Evolutionary conservation across 2,113 vertebrate species (phyloP).

Genomic region (Silurus glanis): DNA sequence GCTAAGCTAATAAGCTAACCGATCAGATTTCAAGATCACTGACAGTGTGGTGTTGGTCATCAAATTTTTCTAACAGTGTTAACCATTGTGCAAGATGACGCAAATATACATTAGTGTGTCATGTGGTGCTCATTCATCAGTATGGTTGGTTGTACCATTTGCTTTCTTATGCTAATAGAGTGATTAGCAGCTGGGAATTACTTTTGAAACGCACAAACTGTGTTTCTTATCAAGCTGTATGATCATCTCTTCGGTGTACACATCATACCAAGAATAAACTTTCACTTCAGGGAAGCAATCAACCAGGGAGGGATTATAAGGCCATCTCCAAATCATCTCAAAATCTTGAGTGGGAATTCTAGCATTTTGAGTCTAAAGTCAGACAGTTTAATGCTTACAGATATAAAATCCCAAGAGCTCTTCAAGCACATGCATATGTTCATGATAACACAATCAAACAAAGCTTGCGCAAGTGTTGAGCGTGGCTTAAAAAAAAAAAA

Average conservation of each 20-base stretch:
- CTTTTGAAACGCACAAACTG: background rate
- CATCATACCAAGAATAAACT: background rate
- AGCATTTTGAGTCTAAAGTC: background rate
- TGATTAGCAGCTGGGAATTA: background rate
- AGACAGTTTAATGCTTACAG: background rate
- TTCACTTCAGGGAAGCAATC: background rate
- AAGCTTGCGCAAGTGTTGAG: background rate
- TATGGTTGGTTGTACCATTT: too few species aligned
- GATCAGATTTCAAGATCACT: too few species aligned
- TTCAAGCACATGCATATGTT: background rate
- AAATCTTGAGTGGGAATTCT: background rate
- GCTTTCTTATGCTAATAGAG: background rate
- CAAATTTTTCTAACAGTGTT: too few species aligned
- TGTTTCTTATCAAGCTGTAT: background rate
- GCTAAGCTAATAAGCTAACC: background rate
- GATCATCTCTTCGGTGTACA: background rate
- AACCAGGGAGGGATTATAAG: background rate
- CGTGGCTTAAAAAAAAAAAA: background rate
- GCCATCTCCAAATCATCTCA: background rate
- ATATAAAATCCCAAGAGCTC: background rate
- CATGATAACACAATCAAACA: background rate
- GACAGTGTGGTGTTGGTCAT: too few species aligned
- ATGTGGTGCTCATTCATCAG: too few species aligned
- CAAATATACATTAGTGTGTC: too few species aligned
- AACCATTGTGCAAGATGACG: too few species aligned